These are phyloP conservation scores for Peribatodes rhomboidaria DNA, from an alignment of 2,888 invertebrate species.

Conservation along the genomic window DNA sequence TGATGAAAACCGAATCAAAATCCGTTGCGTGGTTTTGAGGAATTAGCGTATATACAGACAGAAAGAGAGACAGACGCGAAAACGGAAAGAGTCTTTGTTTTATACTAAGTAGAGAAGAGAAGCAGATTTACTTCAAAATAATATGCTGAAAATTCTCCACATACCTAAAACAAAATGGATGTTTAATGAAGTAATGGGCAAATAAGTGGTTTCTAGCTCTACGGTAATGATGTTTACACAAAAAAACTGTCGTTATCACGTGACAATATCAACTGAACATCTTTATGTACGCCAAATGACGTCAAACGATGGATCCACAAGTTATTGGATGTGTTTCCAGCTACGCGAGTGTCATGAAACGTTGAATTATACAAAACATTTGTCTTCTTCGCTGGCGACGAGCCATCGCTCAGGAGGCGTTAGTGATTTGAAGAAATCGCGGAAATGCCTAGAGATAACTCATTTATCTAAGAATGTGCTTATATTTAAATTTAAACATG, in stretches of 20 bases:
- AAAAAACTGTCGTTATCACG: conserved; percentile 23
- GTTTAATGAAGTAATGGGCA: conserved; percentile 23
- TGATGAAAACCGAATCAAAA: too few species aligned
- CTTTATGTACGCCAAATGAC: conserved; percentile 37
- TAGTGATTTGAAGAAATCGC: conserved; percentile 12
- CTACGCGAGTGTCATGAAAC: conserved; percentile 23
- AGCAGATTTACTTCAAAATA: background rate
- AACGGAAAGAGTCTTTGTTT: too few species aligned
- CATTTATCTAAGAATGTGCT: background rate
- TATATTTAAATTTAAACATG: background rate
- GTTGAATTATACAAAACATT: conserved; percentile 36
- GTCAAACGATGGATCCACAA: conserved; percentile 26
- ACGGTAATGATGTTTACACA: conserved; percentile 25
- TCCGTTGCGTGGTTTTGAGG: too few species aligned
- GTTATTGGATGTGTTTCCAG: conserved; percentile 30
- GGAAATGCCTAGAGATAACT: conserved; percentile 12
- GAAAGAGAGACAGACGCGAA: too few species aligned
- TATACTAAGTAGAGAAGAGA: too few species aligned
- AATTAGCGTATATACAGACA: too few species aligned
- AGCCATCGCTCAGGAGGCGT: conserved; percentile 18
- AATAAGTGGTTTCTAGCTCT: conserved; percentile 19
- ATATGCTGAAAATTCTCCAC: background rate
- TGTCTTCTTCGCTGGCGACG: conserved; percentile 28
- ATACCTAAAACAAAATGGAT: background rate
- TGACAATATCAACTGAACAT: conserved; percentile 27